A percentile compares a stretch with the other conserved stretches of the same genome.
phyloP scores from a whole-genome alignment of 2,113 vertebrate genomes.

The Gadus chalcogrammus region DNA sequence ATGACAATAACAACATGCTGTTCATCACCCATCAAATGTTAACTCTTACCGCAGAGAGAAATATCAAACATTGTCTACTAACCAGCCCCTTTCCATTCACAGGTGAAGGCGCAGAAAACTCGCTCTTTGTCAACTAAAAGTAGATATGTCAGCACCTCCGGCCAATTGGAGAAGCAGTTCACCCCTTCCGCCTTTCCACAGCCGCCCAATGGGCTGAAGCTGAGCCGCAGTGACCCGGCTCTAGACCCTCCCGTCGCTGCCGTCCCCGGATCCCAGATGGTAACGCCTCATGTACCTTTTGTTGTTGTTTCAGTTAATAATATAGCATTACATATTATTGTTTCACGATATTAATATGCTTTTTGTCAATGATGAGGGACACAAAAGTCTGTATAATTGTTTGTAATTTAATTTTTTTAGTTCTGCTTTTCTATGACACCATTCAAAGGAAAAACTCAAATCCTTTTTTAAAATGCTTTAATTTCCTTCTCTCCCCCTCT shows the following conservation, averaged over 20 bases:
- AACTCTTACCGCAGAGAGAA: too few species aligned
- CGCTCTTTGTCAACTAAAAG: slow-evolving; percentile 40
- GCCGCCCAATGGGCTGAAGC: slow-evolving; percentile 70
- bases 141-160: slow-evolving; percentile 72
- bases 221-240: slow-evolving; percentile 80
- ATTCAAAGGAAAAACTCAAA: too few species aligned
- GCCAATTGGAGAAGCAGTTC: slow-evolving; percentile 71
- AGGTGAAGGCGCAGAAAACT: slow-evolving; percentile 31
- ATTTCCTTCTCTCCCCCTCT: too few species aligned
- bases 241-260: slow-evolving; percentile 59
- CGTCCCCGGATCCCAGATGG: background rate
- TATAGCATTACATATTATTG: too few species aligned
- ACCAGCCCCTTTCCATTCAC: slow-evolving; percentile 3
- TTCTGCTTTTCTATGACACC: too few species aligned
- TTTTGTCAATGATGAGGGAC: too few species aligned
- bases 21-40: too few species aligned
- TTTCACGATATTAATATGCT: too few species aligned
- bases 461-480: too few species aligned
- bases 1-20: too few species aligned
- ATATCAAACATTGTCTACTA: background rate
- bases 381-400: too few species aligned
- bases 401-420: too few species aligned
- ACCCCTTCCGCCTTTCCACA: slow-evolving; percentile 60
- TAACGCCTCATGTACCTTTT: slow-evolving; percentile 4
- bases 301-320: background rate